Base-by-base conservation (phyloP, 1,140 invertebrate genomes). In the Musca domestica region DNA sequence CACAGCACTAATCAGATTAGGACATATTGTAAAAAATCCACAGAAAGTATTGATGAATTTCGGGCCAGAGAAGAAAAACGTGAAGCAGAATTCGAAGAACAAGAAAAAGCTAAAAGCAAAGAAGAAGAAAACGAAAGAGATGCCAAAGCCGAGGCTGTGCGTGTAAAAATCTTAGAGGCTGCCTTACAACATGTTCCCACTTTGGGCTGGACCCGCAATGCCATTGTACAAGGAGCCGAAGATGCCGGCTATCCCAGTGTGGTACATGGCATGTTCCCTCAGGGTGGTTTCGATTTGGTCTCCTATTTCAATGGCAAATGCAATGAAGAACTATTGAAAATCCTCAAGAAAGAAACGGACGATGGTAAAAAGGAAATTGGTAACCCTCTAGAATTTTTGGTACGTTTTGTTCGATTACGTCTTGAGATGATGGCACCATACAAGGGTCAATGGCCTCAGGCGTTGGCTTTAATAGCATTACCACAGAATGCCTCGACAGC, bases 341-440 rank as follows among this genome's bases (percentile, higher is more conserved):
- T 87, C 70, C 85, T 96, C 75, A 86, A 90, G 81, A 72, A 85
- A 74, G 85, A 87, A 86, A 83, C 82, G 83, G 66, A 65, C 47
- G 71, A 78, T 69, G 74, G 76, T 0, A 69, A 71, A 25, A 49
- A 69, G 34, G 71, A 85, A 30, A 83, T 83, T n/a, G 76, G 80
- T 49, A 72, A 84, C 68, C 72, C 83, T 12, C 80, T 82, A 19
- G 81, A 86, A 67, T 88, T 90, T 75, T 83, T 93, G 12, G 84
- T 87, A 70, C 84, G 88, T 75, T 91, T 93, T 1, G 86, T 96
- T 10, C 86, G 93, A 73, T 86, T 84, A 27, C 86, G 94, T 67
- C 78, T 98, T 1, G 78, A 87, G 73, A 94, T 96, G 93, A 86
- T 95, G 66, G 83, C 90, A 49, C 93, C 94, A 0, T 95, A 92